Evolutionary conservation across 2,888 invertebrate genomes (phyloP).

Genomic region (Unio pictorum): DNA sequence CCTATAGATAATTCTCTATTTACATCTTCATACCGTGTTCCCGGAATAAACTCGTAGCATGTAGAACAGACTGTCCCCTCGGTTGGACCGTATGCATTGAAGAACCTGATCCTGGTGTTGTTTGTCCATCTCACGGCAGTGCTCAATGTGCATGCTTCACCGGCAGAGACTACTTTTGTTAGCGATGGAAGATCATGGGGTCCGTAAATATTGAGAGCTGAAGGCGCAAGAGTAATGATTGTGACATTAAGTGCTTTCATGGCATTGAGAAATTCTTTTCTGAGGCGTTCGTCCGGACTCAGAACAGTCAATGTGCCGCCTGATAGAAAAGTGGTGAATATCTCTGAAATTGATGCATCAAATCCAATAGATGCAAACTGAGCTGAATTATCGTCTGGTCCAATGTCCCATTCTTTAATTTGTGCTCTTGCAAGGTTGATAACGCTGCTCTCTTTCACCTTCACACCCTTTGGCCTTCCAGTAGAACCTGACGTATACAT

Average conservation of each 20-base stretch:
- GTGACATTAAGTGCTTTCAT: constrained; percentile 77
- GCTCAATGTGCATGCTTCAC: constrained; percentile 83
- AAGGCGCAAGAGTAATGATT: constrained; percentile 81
- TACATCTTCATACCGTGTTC: constrained; percentile 39
- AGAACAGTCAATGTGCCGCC: constrained; percentile 83
- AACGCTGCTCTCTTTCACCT: constrained; percentile 81
- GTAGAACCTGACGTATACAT: constrained; percentile 92
- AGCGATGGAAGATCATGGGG: constrained; percentile 72
- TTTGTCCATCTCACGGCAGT: constrained; percentile 84
- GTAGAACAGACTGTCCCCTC: constrained; percentile 94
- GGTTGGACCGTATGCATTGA: constrained; percentile 93
- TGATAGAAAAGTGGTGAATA: constrained; percentile 87
- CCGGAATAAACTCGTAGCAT: constrained; percentile 78
- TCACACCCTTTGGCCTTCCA: constrained; percentile 88
- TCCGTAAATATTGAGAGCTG: constrained; percentile 77
- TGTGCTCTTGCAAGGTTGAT: constrained; percentile 87
- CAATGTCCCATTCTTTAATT: constrained; percentile 85
- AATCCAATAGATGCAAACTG: constrained; percentile 94
- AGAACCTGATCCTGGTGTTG: constrained; percentile 79
- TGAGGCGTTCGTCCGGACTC: constrained; percentile 82
- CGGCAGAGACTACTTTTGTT: constrained; percentile 89
- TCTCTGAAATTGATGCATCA: constrained; percentile 90
- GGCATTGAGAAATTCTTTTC: constrained; percentile 81
- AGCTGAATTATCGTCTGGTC: constrained; percentile 81
- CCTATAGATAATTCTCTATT: constrained; percentile 87